Conservation (phyloP, 1,140 invertebrate species). For the Nasonia longicornis region DNA sequence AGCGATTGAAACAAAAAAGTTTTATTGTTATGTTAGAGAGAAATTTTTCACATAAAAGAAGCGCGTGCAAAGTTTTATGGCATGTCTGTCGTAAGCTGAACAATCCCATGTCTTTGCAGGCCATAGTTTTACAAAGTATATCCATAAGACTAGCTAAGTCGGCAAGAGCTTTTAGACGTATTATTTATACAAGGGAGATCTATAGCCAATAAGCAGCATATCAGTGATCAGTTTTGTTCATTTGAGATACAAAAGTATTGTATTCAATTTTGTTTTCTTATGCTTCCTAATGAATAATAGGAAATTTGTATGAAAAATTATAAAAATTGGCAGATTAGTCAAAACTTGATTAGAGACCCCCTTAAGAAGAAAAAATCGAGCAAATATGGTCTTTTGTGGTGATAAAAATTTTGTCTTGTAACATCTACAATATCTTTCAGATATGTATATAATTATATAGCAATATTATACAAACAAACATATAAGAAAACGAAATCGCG, state of each 20-base stretch:
- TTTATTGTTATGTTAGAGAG: conserved; percentile 1
- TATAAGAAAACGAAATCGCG: no score
- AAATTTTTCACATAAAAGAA: conserved; percentile 30
- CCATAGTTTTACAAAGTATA: neutral
- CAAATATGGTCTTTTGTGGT: no score
- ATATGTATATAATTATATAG: no score
- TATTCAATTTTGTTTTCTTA: neutral
- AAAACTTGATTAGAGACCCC: no score
- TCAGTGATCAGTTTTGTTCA: neutral
- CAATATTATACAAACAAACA: no score
- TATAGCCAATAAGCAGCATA: neutral
- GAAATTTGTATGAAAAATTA: neutral
- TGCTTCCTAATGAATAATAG: neutral
- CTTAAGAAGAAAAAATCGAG: no score
- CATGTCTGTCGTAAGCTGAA: conserved; percentile 7
- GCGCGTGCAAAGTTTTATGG: neutral
- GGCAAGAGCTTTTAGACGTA: neutral
- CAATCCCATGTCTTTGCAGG: neutral
- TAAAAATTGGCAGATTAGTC: neutral
- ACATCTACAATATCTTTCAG: no score
- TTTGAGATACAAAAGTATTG: neutral
- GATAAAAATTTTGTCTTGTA: neutral
- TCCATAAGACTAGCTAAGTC: neutral
- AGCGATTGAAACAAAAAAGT: neutral
- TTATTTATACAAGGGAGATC: neutral